Evolutionary conservation across 2,113 vertebrate species (phyloP), one percentile per base, ranked within the genome.

Genomic region (Polypterus senegalus): DNA sequence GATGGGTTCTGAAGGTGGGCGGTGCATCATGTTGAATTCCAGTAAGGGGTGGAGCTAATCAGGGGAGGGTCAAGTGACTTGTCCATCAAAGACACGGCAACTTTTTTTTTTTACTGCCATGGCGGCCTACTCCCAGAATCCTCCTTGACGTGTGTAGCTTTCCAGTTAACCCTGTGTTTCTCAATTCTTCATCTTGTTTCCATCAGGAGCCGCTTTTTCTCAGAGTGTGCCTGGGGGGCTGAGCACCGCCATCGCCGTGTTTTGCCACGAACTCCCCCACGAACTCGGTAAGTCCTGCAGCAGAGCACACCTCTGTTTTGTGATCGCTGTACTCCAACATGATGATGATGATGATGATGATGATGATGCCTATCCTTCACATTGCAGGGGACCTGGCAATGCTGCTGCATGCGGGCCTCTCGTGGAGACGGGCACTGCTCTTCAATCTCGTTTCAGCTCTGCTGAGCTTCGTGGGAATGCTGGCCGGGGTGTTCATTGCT

Each of bases 201-300:
- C 4, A 54, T 2, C 66, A 91, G 88, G 88, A 1, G 77, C 81
- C n/a, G 87, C 89, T 9, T 91, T 89, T 77, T 86, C 86, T 1
- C 74, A 79, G 3, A 73, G 88, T 59, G 54, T 88, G 61, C 67
- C 86, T 8, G 79, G 85, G 0, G 89, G 89, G 47, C 78, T 91
- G 65, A 89, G 89, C 73, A 91, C 89, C 1, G 77, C 85, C 0
- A 66, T 90, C 10, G 89, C 89, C 0, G 89, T 91, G 54, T 85
- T 91, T 66, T 91, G 89, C 64, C 89, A 91, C 0, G 89, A 91
- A 69, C 67, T 89, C 57, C 89, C 88, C 49, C 89, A 90, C 0
- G 89, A 91, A 66, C 76, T 91, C 44, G 89, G 88, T 90, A 76
- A 55, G 75, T 0, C 3, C 6, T 1, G 6, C 3, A n/a, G 5